Evolutionary conservation across 2,797 vertebrate species (phyloP).

Genomic region (Micromesistius poutassou): DNA sequence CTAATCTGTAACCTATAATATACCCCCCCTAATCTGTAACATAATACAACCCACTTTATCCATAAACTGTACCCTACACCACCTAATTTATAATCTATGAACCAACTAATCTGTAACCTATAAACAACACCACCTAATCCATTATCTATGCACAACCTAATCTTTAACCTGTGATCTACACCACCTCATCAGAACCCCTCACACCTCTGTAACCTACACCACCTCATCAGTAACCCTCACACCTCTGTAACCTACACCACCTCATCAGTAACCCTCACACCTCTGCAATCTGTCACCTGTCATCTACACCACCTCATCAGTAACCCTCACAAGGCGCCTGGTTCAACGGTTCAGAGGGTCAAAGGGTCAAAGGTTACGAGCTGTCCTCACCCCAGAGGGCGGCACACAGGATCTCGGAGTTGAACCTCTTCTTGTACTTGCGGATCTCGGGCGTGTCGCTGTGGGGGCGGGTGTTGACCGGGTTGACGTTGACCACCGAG

Average conservation of each 20-base stretch:
- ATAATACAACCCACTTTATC: too few relatives aligned
- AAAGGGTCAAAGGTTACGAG: not conserved
- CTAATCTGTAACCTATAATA: not conserved
- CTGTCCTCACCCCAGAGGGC: conserved; percentile 89
- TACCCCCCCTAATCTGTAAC: too few relatives aligned
- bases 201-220: not conserved
- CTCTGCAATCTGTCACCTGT: too few relatives aligned
- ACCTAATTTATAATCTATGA: too few relatives aligned
- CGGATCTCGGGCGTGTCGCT: conserved; percentile 97
- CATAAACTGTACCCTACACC: too few relatives aligned
- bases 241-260: too few relatives aligned
- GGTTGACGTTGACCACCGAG: conserved; percentile 97
- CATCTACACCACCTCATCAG: too few relatives aligned
- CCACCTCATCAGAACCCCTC: too few relatives aligned
- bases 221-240: not conserved
- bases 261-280: too few relatives aligned
- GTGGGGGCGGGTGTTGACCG: conserved; percentile 93
- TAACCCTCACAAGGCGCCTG: not conserved
- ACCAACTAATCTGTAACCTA: not conserved
- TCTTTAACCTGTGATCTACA: not conserved
- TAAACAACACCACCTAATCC: too few relatives aligned
- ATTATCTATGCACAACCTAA: too few relatives aligned
- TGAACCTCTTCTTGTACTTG: conserved; percentile 99
- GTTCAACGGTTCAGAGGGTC: not conserved
- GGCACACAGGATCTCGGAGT: conserved; percentile 95